Evolutionary conservation across 2,888 invertebrate genomes (phyloP), one percentile per base, ranked within the genome.

Genomic region (Ennomos erosarius): DNA sequence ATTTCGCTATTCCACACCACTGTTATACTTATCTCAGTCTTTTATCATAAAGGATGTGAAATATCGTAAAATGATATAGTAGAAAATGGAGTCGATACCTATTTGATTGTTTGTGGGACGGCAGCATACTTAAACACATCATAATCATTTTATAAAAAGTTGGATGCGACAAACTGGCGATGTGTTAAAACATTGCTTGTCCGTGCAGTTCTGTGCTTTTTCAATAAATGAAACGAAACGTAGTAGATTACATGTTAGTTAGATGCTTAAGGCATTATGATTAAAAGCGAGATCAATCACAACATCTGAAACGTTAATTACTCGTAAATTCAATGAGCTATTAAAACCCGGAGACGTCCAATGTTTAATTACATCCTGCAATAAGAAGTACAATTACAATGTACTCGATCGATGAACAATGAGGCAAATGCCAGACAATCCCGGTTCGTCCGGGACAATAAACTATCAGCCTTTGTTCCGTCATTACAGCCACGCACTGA

Each of bases 401-500:
- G 26, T 26, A 26, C 13, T 42, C 40, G 26, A 49, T n/a, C 8
- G 35, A 35, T 13, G 38, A 52, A 52, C 52, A 58, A 52, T 52
- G 33, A 34, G 35, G 38, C 50, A 39, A 48, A 43, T 16, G 10
- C 34, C 38, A 39, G 55, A 51, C 34, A 42, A 50, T 51, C 13
- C 50, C 50, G 50, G 10, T n/a, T 12, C 33, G 16, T 44, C 9
- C 35, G 56, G 45, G 67, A 76, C 76, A 78, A 79, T 81, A 74
- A 79, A 77, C 74, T 57, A 51, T 56, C 69, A 65, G 75, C 81
- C 79, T 81, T 84, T 85, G 83, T 84, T 80, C 78, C 68, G 75
- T 81, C 82, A 84, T 85, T 82, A 81, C 74, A 71, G 62, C 73
- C 63, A 61, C 62, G 70, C 73, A 79, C 77, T 69, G 77, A 74